Evolutionary conservation across 2,113 vertebrate species (phyloP), one percentile per base, ranked within the genome.

Genomic region (Muntiacus muntjak): DNA sequence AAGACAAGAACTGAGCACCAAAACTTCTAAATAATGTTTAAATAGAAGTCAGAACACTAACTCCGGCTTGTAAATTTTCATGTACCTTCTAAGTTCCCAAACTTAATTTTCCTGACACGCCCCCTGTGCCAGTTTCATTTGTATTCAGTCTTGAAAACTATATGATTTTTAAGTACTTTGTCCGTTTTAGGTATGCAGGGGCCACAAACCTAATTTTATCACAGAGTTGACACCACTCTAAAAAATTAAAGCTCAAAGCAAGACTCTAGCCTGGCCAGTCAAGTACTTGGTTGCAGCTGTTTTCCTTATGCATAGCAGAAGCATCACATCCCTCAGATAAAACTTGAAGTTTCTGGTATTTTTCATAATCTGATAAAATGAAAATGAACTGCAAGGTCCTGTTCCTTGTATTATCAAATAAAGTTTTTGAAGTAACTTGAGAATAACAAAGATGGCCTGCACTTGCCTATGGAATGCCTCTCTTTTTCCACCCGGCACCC

Each of bases 11-110:
- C 45, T 55, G 62, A 71, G 30, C 36, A 67, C 8, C 2, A 12
- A 95, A 87, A 81, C 11, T 74, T 95, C 33, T 83, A 98, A 83
- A 78, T 79, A 91, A 96, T 81, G 15, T 95, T 97, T 93, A 91
- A 97, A 82, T 67, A 84, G 40, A 97, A 91, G 43, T 89, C 85
- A 91, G 1, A 8, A 5, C 7, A 55, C 60, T 88, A 45, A 87
- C 36, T 67, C 33, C 47, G 54, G 45, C 17, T 82, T 94, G 13
- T 79, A 95, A 97, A 95, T 95, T 55, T 95, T 71, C 0, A 0
- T 3, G 19, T 58, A 54, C n/a, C 91, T 95, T 96, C 50, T 89
- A 82, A 62, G 26, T 93, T 96, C 28, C 81, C 82, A 89, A 81
- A 87, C 26, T 93, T 88, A 93, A 87, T 92, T 95, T 97, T 82